Evolutionary conservation across 1,140 invertebrate genomes (phyloP), one percentile per base, ranked within the genome.

Genomic region (Papilio aristodemus): DNA sequence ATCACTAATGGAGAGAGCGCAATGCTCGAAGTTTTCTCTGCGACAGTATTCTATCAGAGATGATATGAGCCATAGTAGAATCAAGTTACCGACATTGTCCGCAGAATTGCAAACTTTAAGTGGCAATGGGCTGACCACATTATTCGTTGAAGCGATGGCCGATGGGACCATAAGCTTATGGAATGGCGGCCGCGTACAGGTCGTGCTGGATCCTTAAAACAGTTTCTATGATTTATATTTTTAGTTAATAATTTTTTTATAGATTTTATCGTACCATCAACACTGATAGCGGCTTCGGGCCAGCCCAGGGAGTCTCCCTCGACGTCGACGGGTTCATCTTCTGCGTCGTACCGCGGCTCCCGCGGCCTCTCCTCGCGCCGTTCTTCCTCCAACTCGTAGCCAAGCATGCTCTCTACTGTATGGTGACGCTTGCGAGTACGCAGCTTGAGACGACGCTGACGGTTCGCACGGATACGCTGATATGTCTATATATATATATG

Each of bases 391-490:
- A 89, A 72, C 67, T 91, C 90, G 70, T 91, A 91, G 37, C 90
- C 90, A 13, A 91, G 80, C 82, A 92, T 90, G 67, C 94, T 93
- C 87, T 94, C 91, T 38, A 93, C 92, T 0, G 93, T 91, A 77
- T 94, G 92, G 74, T 94, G 92, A n/a, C 93, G 91, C 75, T 94
- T 93, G 69, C 93, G 88, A 14, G 93, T 93, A 75, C 94, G 94
- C 71, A 93, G 81, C 71, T 94, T 92, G 62, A 95, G 84, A 27
- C 95, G 88, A 9, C 93, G 92, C 76, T 95, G 94, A 17, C 95
- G 91, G 80, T 95, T 95, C 8, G 93, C 93, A 69, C 94, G 93
- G 64, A 95, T 94, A 62, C 95, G 91, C 80, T 95, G 93, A 78
- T 95, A 95, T 5, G 94, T 95, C 95, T 92, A 69, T 13, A 6